A percentile compares a stretch with the other conserved stretches of the same genome.
These are phyloP conservation scores for Lamellibrachia columna DNA, from an alignment of 2,888 invertebrate species.

Conservation along the genomic window DNA sequence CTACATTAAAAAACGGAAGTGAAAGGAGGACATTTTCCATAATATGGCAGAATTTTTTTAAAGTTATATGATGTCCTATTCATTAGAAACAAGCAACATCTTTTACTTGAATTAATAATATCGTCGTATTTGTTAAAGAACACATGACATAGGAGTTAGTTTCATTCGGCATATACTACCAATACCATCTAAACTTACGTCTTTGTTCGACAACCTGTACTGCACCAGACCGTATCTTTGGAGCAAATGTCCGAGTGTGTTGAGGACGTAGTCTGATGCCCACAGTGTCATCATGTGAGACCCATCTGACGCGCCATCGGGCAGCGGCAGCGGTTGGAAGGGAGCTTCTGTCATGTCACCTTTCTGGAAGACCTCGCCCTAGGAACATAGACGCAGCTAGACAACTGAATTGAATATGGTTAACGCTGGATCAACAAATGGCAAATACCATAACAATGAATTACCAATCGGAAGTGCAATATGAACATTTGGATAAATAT, in stretches of 20 bases:
- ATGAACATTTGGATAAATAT: not conserved
- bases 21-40: too few relatives aligned
- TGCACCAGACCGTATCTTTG: not conserved
- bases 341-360: not conserved
- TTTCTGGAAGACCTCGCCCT: not conserved
- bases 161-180: too few relatives aligned
- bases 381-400: not conserved
- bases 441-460: not conserved
- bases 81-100: not conserved
- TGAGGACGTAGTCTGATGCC: not conserved
- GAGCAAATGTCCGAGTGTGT: not conserved
- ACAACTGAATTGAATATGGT: not conserved
- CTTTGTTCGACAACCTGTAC: conserved; percentile 2
- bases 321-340: not conserved
- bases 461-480: not conserved
- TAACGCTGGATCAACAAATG: not conserved
- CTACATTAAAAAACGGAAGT: too few relatives aligned
- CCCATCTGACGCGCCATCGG: not conserved
- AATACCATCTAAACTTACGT: not conserved
- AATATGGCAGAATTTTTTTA: too few relatives aligned
- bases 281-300: not conserved
- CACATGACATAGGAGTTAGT: too few relatives aligned
- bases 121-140: too few relatives aligned
- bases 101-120: not conserved
- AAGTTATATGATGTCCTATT: not conserved